Base-by-base conservation (phyloP, 2,113 vertebrate genomes). In the Melanerpes aurifrons region DNA sequence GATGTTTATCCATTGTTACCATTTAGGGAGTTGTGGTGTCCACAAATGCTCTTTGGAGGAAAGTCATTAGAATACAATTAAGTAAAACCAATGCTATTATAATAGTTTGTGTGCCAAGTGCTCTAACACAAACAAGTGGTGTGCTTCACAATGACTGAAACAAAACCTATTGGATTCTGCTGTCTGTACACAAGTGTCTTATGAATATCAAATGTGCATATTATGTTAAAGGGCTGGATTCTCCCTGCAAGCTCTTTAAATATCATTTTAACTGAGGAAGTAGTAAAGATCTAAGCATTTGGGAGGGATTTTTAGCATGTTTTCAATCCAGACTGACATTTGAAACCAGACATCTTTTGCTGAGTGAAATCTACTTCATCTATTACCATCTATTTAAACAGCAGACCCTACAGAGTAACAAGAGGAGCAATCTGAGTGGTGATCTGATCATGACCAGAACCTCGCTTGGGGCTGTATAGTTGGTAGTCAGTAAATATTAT, bases 1-100 rank as follows among this genome's bases (percentile, higher is more conserved):
- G 89, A 87, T 97, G 63, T 96, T 98, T 97, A 96, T 92, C 94
- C 82, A 83, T 92, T 96, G 96, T 95, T 97, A 91, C 82, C 93
- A 84, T 90, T 93, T 94, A 91, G 89, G 84, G 94, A 96, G 69
- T 45, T 90, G 62, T 91, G 78, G 78, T 82, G 79, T 90, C 84
- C 43, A 62, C n/a, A 67, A 47, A 80, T 54, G 70, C 9, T 88
- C 53, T 90, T 95, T 35, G 20, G 57, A 91, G 84, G 47, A 61
- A 95, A 95, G 77, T 94, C 79, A 89, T 97, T 92, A 95, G 75
- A 90, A 86, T 64, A 90, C 63, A 18, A 9, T 67, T 57, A 67
- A 68, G 59, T 75, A 72, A 80, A 95, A 63, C 28, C 28, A 31
- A 20, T 54, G 53, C 54, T 89, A 11, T 83, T 74, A 14, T 59